Base-by-base conservation (phyloP, 2,797 vertebrate species). In the Tenualosa ilisha region DNA sequence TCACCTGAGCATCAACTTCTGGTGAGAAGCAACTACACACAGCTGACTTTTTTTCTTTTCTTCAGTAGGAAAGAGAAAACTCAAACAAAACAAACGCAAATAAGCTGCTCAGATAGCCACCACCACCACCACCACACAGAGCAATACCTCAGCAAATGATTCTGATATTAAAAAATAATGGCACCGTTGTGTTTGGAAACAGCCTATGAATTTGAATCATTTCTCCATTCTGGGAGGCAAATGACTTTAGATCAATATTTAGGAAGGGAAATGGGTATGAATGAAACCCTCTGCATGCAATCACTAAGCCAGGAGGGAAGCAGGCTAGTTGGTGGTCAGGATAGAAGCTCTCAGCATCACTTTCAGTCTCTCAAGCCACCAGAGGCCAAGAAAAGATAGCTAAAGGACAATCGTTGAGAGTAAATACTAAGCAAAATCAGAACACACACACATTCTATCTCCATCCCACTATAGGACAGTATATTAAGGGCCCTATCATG, bases 101-200 rank as follows among this genome's bases (percentile, higher is more conserved):
- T 92, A 93, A 90, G 84, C 31, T 9, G 82, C 26, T 37, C 54
- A 63, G 53, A 17, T 31, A 5, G 82, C 59, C 91, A 93, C 91
- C 88, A 91, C 6, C 37, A 88, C 89, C 89, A 91, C 83, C 81
- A 51, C 88, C 89, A 91, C 83, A 81, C 91, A 81, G 86, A 91
- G 93, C 88, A 93, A 91, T 91, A 86, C 40, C 59, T 49, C 84
- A 6, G 87, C 90, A 92, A 93, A 92, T 91, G 90, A 93, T 94
- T 93, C 94, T 89, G 89, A 93, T 93, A 93, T 90, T 79, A 79
- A 79, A 89, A 94, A 92, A 90, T 93, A 90, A 90, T 83, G 13
- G 91, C 86, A 88, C 93, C 94, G 91, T 92, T 92, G 86, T 85
- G 86, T 90, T 92, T 87, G 84, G 90, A 91, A 90, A 87, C 89